These are phyloP conservation scores for Hemistola chrysoprasaria DNA, from an alignment of 2,888 invertebrate species.

Conservation along the genomic window DNA sequence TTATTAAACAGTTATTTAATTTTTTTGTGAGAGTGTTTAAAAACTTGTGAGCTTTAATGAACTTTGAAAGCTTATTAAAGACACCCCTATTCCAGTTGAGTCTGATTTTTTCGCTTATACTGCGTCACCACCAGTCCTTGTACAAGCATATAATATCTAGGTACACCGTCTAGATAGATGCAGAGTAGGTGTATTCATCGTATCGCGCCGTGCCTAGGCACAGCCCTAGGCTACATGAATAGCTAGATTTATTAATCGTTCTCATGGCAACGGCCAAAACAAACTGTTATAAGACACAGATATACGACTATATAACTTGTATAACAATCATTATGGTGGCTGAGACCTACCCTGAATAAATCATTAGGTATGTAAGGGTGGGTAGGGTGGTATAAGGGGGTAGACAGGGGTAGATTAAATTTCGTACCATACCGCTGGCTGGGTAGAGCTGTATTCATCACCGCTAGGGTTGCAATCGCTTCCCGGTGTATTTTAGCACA, in stretches of 20 bases:
- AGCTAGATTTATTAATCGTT: constrained; percentile 44
- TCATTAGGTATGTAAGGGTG: constrained; percentile 43
- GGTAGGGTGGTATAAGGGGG: constrained; percentile 51
- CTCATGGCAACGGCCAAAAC: constrained; percentile 62
- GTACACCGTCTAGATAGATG: constrained; percentile 36
- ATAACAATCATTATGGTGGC: constrained; percentile 33
- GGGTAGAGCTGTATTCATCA: constrained; percentile 71
- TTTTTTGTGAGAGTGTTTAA: too few species aligned
- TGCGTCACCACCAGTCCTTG: constrained; percentile 45
- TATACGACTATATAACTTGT: too few species aligned
- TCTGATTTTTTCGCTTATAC: constrained; percentile 55
- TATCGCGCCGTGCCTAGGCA: constrained; percentile 58
- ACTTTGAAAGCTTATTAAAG: too few species aligned
- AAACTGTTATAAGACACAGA: too few species aligned
- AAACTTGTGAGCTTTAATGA: too few species aligned
- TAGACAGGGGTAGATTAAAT: constrained; percentile 79
- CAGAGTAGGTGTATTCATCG: constrained; percentile 28
- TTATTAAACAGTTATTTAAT: too few species aligned
- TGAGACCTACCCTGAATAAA: constrained; percentile 59
- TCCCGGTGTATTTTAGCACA: constrained; percentile 51
- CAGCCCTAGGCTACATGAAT: constrained; percentile 31
- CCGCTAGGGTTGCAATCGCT: constrained; percentile 67
- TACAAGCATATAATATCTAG: constrained; percentile 40
- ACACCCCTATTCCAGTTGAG: too few species aligned
- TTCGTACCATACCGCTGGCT: constrained; percentile 67